Evolutionary conservation across 2,888 invertebrate species (phyloP).

Genomic region (Ornithoptera priamus): DNA sequence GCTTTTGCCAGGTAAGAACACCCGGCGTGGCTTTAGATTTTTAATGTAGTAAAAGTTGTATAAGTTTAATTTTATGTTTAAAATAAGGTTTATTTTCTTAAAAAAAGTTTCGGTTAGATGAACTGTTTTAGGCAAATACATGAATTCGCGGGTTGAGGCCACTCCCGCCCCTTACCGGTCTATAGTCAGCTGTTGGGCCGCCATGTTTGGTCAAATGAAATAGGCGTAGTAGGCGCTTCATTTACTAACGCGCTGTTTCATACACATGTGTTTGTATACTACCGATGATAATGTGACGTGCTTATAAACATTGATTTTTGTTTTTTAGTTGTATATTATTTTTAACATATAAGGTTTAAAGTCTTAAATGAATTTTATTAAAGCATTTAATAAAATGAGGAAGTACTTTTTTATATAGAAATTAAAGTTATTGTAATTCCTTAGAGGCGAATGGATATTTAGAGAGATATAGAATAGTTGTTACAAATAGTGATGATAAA

Average conservation of each 20-base stretch:
- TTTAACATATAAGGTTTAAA: neutral
- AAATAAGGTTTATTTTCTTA: slow-evolving; percentile 17
- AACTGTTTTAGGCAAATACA: slow-evolving; percentile 34
- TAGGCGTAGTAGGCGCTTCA: slow-evolving; percentile 70
- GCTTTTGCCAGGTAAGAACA: slow-evolving; percentile 74
- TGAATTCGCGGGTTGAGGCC: slow-evolving; percentile 55
- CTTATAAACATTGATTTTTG: slow-evolving; percentile 27
- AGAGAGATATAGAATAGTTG: neutral
- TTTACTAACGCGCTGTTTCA: slow-evolving; percentile 30
- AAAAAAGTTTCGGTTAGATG: slow-evolving; percentile 22
- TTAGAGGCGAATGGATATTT: neutral
- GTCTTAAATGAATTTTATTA: neutral
- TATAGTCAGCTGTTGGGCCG: slow-evolving; percentile 80
- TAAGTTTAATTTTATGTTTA: slow-evolving; percentile 26
- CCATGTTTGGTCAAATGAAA: slow-evolving; percentile 78
- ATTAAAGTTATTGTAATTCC: neutral
- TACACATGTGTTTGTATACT: slow-evolving; percentile 31
- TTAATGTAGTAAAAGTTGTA: slow-evolving; percentile 23
- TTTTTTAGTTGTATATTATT: neutral
- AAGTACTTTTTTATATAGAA: neutral
- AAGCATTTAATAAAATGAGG: neutral
- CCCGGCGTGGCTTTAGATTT: slow-evolving; percentile 70
- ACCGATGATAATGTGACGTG: slow-evolving; percentile 22
- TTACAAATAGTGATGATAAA: neutral
- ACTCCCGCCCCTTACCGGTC: slow-evolving; percentile 74